These are phyloP conservation scores for Enoplolaimus lenunculus DNA, from an alignment of 2,888 invertebrate species.

Conservation along the genomic window DNA sequence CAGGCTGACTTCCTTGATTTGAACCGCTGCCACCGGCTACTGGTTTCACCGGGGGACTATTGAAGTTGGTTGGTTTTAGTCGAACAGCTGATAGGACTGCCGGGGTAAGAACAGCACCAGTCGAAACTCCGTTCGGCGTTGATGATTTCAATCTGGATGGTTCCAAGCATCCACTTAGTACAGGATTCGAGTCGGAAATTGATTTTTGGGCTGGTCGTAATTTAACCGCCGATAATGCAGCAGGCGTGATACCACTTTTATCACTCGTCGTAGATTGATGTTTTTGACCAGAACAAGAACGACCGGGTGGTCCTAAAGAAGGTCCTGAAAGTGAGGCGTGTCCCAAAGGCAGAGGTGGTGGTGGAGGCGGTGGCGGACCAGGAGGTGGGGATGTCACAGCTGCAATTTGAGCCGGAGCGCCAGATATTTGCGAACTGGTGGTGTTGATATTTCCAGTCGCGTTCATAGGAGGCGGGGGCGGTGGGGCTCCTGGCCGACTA, in stretches of 20 bases:
- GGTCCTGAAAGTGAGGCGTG: conserved; percentile 41
- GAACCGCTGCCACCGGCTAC: neutral
- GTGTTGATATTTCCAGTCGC: too few relatives aligned
- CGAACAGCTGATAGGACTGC: neutral
- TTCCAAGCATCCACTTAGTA: too few relatives aligned
- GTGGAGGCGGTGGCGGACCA: conserved; percentile 40
- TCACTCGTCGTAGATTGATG: conserved; percentile 20
- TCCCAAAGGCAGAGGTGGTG: conserved; percentile 25
- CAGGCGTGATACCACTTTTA: conserved; percentile 28
- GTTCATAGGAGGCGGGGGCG: conserved; percentile 66
- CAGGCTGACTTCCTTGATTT: too few relatives aligned
- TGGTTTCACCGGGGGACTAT: neutral
- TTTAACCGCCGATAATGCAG: conserved; percentile 24
- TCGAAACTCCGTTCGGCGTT: neutral
- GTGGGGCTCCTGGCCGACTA: conserved; percentile 49
- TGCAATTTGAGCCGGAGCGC: conserved; percentile 47
- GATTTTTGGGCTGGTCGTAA: too few relatives aligned
- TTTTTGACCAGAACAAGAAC: conserved; percentile 25
- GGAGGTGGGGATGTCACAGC: conserved; percentile 65
- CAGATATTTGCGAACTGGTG: conserved; percentile 26
- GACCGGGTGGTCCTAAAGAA: conserved; percentile 27
- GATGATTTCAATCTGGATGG: neutral
- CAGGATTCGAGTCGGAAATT: neutral
- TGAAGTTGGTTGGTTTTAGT: conserved; percentile 11
- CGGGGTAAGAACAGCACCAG: neutral